phyloP scores from a whole-genome alignment of 2,113 vertebrate species.

The Dipodomys stephensi region DNA sequence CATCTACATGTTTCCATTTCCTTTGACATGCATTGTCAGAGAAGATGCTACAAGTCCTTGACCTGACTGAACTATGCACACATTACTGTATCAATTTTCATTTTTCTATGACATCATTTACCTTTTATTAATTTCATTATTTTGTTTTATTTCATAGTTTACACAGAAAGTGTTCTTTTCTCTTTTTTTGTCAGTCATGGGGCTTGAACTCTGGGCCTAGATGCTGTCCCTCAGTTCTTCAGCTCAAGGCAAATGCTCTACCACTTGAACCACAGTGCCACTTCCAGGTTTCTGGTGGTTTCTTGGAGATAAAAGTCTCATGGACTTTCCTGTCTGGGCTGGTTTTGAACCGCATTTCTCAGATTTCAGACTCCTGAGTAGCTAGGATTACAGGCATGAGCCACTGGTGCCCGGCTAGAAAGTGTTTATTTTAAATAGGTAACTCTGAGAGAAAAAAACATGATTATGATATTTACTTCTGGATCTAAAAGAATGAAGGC shows the following conservation, averaged over 20 bases:
- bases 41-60: not conserved
- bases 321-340: too few relatives aligned
- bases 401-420: too few relatives aligned
- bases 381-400: too few relatives aligned
- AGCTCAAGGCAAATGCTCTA: too few relatives aligned
- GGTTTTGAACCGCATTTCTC: too few relatives aligned
- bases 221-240: too few relatives aligned
- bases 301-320: too few relatives aligned
- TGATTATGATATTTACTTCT: not conserved
- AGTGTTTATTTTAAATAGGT: not conserved
- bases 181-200: too few relatives aligned
- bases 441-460: not conserved
- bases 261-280: too few relatives aligned
- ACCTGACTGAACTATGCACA: not conserved
- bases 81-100: not conserved
- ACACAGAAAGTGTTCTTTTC: not conserved
- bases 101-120: not conserved
- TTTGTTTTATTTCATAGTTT: not conserved
- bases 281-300: too few relatives aligned
- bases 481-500: not conserved
- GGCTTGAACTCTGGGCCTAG: too few relatives aligned
- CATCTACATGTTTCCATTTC: fast-evolving
- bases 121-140: not conserved
- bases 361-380: too few relatives aligned
- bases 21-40: fast-evolving